These are phyloP conservation scores for Malurus splendens DNA, from an alignment of 2,797 vertebrate species.

Conservation along the genomic window DNA sequence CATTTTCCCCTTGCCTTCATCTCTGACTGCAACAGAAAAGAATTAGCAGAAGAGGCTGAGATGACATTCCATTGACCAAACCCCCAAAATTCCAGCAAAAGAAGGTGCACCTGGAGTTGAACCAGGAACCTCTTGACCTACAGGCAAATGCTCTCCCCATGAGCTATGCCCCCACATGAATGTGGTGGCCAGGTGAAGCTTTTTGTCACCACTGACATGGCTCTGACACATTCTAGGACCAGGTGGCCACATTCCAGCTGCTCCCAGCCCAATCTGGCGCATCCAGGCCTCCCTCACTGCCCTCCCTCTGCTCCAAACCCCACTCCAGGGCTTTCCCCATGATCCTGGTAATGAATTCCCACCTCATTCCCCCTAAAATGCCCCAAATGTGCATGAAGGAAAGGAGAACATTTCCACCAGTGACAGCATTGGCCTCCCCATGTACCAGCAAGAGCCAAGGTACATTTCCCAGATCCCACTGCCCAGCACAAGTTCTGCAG, in stretches of 20 bases:
- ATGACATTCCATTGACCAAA: neutral
- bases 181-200: rapidly evolving
- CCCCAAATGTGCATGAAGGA: rapidly evolving
- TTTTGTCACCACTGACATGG: neutral
- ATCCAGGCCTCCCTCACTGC: neutral
- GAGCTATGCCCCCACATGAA: slow-evolving; percentile 13
- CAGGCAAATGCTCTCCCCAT: slow-evolving; percentile 57
- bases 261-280: neutral
- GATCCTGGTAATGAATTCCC: rapidly evolving
- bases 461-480: rapidly evolving
- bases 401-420: rapidly evolving
- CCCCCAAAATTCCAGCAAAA: too few relatives aligned
- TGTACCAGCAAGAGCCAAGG: neutral
- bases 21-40: neutral
- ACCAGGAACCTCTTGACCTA: slow-evolving; percentile 49
- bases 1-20: rapidly evolving
- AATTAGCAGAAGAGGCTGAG: too few relatives aligned
- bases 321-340: rapidly evolving
- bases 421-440: neutral
- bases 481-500: rapidly evolving
- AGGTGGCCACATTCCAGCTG: neutral
- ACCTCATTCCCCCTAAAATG: rapidly evolving
- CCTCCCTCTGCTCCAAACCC: neutral
- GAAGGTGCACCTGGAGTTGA: slow-evolving; percentile 64
- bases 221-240: neutral